Evolutionary conservation across 2,888 invertebrate genomes (phyloP), one percentile per base, ranked within the genome.

Genomic region (Hoplodrina blanda): DNA sequence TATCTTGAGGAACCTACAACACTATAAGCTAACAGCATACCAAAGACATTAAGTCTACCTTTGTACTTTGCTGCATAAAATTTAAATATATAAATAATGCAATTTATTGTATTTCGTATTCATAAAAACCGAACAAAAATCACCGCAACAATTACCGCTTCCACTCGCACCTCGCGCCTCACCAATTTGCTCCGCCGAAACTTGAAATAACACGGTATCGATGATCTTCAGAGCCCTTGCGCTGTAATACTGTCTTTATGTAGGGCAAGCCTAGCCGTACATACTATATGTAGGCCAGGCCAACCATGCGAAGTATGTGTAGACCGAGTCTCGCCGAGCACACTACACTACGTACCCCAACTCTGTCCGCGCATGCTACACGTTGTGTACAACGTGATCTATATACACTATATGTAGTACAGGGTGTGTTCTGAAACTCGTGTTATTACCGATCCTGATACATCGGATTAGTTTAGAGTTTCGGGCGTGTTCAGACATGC

Each of bases 181-280:
- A 57, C 67, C 69, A 71, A 73, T 74, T 83, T 81, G 62, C 67
- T 81, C 30, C 25, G 44, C 59, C 30, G 37, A 82, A 84, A 82
- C 79, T 82, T 79, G 74, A 82, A 83, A 76, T 81, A 84, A 77
- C 67, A 81, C 62, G 57, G 75, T 76, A 77, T 77, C 82, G 72
- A 84, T 84, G 85, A 84, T 79, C 74, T 84, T 69, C 61, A 49
- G 55, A 62, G 55, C 64, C 71, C 62, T 63, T 62, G 54, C 59
- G 65, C 69, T 70, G 60, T 69, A 76, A 79, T 78, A 73, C 75
- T 68, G 69, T 69, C 67, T 73, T 56, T 78, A 78, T 73, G 57
- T 78, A 84, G 70, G 70, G 70, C 59, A 71, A 49, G 66, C 68
- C 37, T 30, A 37, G 13, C 53, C 49, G 17, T 37, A 37, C 33